A percentile compares a stretch with the other conserved stretches of the same genome.
These are phyloP conservation scores for Crocodylus rhombifer DNA, from an alignment of 2,797 vertebrate genomes.

Conservation along the genomic window DNA sequence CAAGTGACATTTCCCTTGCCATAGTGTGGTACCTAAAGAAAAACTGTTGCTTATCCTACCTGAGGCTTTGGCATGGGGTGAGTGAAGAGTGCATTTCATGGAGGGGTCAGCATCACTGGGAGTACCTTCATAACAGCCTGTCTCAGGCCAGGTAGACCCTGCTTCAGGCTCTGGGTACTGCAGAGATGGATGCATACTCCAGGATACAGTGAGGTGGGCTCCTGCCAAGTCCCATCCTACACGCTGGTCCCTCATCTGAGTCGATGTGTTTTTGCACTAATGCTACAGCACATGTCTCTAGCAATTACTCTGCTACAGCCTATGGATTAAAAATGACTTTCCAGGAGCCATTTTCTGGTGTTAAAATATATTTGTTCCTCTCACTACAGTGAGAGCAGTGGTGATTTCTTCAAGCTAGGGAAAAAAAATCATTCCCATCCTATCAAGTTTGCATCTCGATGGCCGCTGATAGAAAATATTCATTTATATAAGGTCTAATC, in stretches of 20 bases:
- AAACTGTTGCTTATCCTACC: not conserved
- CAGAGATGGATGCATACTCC: not conserved
- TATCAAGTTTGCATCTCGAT: not conserved
- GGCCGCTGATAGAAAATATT: not conserved
- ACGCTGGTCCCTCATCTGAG: not conserved
- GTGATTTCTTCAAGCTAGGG: not conserved
- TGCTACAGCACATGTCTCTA: not conserved
- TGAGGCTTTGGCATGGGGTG: fast-evolving
- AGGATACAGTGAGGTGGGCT: not conserved
- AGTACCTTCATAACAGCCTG: not conserved
- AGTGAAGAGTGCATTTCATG: fast-evolving
- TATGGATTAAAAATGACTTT: fast-evolving
- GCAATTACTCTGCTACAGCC: fast-evolving
- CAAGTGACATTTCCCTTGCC: not conserved
- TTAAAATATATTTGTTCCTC: not conserved
- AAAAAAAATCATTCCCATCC: not conserved
- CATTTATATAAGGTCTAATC: not conserved
- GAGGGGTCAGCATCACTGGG: not conserved
- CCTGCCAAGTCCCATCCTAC: not conserved
- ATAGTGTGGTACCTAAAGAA: not conserved
- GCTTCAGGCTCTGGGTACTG: not conserved
- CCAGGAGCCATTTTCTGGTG: fast-evolving
- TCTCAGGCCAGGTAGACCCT: not conserved
- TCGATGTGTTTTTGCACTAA: not conserved
- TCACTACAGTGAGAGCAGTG: not conserved